These are phyloP conservation scores for Antennarius maculatus DNA, from an alignment of 2,797 vertebrate species.

Conservation along the genomic window DNA sequence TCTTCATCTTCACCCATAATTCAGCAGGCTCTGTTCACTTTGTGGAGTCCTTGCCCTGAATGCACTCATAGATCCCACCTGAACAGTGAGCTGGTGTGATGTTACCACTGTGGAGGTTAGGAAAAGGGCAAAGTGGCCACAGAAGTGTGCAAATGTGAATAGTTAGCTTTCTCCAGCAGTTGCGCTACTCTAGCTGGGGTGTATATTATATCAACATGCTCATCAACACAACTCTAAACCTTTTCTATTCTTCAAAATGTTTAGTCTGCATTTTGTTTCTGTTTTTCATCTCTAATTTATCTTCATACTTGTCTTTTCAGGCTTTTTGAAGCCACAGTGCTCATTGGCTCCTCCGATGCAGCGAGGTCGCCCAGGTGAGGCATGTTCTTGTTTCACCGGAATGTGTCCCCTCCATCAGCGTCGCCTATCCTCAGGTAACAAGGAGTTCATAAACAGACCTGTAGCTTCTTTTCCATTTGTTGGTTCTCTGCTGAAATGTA, in stretches of 20 bases:
- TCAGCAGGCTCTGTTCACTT: constrained; percentile 11
- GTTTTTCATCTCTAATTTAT: constrained; percentile 2
- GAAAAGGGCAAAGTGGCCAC: constrained; percentile 1
- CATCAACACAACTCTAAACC: too few species aligned
- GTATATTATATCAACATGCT: not conserved
- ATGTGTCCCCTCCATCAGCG: constrained; percentile 85
- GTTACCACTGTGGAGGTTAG: constrained; percentile 24
- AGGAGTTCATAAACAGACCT: not conserved
- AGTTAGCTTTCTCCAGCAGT: constrained; percentile 45
- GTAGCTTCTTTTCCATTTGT: not conserved
- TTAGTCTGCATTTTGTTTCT: not conserved
- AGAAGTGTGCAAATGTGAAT: constrained; percentile 66
- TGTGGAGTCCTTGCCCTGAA: constrained; percentile 14
- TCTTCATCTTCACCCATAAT: constrained; percentile 1
- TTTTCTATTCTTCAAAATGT: too few species aligned
- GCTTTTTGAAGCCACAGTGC: constrained; percentile 88
- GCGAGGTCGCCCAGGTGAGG: constrained; percentile 79
- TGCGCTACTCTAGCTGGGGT: not conserved
- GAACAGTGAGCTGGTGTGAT: constrained; percentile 20
- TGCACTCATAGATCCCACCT: constrained; percentile 14
- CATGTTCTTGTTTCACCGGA: constrained; percentile 84
- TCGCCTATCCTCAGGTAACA: constrained; percentile 83
- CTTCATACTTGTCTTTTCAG: constrained; percentile 55
- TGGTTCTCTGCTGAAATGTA: not conserved
- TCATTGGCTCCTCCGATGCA: constrained; percentile 83